Percentiles rank a stretch among this genome's conserved stretches.
phyloP scores from a whole-genome alignment of 2,888 invertebrate species.

The Tuberolachnus salignus region DNA sequence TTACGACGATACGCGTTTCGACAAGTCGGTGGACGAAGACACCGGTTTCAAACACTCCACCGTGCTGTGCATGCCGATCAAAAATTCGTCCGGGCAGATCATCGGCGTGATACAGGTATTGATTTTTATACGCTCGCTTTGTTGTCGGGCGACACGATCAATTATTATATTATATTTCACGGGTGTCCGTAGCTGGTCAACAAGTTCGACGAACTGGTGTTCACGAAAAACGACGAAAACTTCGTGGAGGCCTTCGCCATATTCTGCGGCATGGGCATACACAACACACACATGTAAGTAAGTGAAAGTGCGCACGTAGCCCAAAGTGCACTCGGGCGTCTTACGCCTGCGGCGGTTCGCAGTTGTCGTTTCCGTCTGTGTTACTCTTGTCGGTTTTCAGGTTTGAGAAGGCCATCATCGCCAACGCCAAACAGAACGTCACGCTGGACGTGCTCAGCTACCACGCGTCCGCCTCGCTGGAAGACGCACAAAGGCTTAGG shows the following conservation, averaged over 20 bases:
- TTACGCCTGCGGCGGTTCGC: neutral
- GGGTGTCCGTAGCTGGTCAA: constrained; percentile 80
- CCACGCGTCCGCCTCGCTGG: constrained; percentile 89
- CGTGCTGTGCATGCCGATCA: constrained; percentile 94
- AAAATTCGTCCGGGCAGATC: constrained; percentile 88
- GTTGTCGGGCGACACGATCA: too few relatives aligned
- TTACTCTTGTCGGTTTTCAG: constrained; percentile 61
- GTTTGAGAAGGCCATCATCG: constrained; percentile 92
- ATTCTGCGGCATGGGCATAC: constrained; percentile 96
- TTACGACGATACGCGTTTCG: constrained; percentile 86
- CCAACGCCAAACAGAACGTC: constrained; percentile 95
- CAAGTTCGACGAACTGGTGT: constrained; percentile 87
- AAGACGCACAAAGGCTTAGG: constrained; percentile 85
- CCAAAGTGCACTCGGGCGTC: constrained; percentile 9
- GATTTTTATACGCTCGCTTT: too few relatives aligned
- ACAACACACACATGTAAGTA: constrained; percentile 88
- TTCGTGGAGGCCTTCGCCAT: constrained; percentile 97
- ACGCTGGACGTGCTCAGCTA: constrained; percentile 93
- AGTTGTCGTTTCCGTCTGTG: constrained; percentile 8
- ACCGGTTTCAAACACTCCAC: constrained; percentile 83
- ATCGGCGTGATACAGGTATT: constrained; percentile 88
- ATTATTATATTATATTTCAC: too few relatives aligned
- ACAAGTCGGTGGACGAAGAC: constrained; percentile 82
- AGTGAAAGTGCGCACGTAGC: constrained; percentile 1
- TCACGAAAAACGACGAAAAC: constrained; percentile 95